A percentile compares a stretch with the other conserved stretches of the same genome.
Conservation (phyloP, 2,888 invertebrate genomes). For the Scaptomyza tumidula region DNA sequence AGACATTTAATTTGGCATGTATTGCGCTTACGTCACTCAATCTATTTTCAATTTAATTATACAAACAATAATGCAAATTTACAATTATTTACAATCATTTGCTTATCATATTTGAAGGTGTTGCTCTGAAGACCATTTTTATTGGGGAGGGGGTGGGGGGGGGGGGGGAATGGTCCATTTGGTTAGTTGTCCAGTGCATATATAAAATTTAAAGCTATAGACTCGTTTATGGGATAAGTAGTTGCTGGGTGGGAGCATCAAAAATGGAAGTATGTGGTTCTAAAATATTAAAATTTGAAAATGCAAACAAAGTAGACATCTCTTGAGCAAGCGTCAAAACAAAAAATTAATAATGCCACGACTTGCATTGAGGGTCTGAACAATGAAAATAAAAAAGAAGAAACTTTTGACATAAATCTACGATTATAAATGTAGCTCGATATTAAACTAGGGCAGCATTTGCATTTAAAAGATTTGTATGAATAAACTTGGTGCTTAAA, state of each 20-base stretch:
- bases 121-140: slow-evolving; percentile 36
- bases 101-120: slow-evolving; percentile 27
- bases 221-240: slow-evolving; percentile 21
- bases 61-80: slow-evolving; percentile 53
- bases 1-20: slow-evolving; percentile 77
- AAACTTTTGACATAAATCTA: slow-evolving; percentile 16
- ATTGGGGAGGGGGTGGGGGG: neutral
- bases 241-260: slow-evolving; percentile 32
- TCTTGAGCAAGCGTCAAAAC: slow-evolving; percentile 8
- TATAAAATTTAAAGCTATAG: slow-evolving; percentile 37
- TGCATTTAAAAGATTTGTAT: slow-evolving; percentile 28
- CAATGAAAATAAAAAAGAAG: slow-evolving; percentile 5
- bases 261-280: slow-evolving; percentile 19
- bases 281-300: slow-evolving; percentile 29
- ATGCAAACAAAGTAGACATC: slow-evolving; percentile 31
- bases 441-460: slow-evolving; percentile 60
- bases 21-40: slow-evolving; percentile 68
- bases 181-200: slow-evolving; percentile 29
- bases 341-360: slow-evolving; percentile 11
- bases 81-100: slow-evolving; percentile 52
- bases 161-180: slow-evolving; percentile 8
- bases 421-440: slow-evolving; percentile 50
- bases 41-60: slow-evolving; percentile 52
- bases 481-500: slow-evolving; percentile 35
- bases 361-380: slow-evolving; percentile 29